Evolutionary conservation across 2,113 vertebrate genomes (phyloP).

Genomic region (Catagonus wagneri): DNA sequence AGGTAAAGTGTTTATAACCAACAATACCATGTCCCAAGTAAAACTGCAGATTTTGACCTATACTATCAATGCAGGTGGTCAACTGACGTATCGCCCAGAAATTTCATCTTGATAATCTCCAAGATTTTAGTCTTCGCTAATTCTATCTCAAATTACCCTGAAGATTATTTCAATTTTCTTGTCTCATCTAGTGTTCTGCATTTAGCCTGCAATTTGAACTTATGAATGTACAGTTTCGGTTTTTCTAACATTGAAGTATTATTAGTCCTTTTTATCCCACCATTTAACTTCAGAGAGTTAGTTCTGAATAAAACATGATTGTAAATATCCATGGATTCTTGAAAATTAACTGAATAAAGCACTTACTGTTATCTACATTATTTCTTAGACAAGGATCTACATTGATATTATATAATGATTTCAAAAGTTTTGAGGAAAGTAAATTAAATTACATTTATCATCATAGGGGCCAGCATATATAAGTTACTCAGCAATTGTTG

Average conservation of each 20-base stretch:
- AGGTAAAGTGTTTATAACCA: not conserved
- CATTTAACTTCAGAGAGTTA: constrained; percentile 5
- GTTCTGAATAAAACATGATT: not conserved
- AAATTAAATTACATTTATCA: not conserved
- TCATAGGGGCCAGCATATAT: not conserved
- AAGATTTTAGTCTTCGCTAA: not conserved
- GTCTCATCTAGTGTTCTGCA: not conserved
- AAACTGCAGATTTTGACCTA: not conserved
- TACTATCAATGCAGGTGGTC: not conserved
- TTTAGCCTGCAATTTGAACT: not conserved
- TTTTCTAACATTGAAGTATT: constrained; percentile 5
- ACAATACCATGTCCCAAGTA: not conserved
- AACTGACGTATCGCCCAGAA: not conserved
- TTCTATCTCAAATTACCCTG: not conserved
- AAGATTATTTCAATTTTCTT: not conserved
- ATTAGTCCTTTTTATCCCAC: not conserved
- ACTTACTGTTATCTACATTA: not conserved
- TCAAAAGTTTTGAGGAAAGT: not conserved
- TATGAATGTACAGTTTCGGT: not conserved
- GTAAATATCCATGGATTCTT: not conserved
- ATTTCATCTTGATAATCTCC: not conserved
- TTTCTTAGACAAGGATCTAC: not conserved
- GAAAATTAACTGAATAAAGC: constrained; percentile 39
- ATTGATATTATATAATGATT: not conserved
- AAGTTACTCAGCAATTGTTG: not conserved